phyloP scores from a whole-genome alignment of 1,140 invertebrate species.

The Saccostrea glomerata region DNA sequence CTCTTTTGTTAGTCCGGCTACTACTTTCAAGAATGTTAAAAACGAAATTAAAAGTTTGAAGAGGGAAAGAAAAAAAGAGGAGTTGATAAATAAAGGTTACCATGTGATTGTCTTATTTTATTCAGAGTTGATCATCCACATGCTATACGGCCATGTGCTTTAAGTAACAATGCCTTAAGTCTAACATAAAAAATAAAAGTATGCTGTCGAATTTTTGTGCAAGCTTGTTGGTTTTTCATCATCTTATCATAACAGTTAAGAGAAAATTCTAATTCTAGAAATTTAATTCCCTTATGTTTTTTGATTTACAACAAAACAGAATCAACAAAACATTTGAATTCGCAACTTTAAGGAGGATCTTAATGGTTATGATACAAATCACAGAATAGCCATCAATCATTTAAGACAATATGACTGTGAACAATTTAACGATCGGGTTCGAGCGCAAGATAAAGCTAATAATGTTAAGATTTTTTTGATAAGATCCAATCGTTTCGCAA shows the following conservation, averaged over 20 bases:
- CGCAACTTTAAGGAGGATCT: background rate
- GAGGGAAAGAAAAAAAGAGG: background rate
- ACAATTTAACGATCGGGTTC: background rate
- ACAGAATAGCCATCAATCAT: constrained; percentile 1
- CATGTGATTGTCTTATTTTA: background rate
- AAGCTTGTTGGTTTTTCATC: background rate
- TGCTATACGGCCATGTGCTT: background rate
- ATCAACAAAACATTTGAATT: constrained; percentile 17
- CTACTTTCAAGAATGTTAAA: background rate
- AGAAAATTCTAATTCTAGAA: background rate
- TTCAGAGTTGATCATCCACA: background rate
- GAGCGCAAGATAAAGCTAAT: constrained; percentile 27
- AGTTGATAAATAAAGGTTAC: constrained; percentile 10
- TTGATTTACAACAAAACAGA: background rate
- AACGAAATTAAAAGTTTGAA: too few species aligned
- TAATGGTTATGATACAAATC: background rate
- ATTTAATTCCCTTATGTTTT: background rate
- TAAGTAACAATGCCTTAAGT: constrained; percentile 13
- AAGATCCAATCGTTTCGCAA: background rate
- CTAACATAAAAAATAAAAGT: constrained; percentile 7
- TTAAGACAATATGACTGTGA: constrained; percentile 2
- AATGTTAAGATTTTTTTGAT: background rate
- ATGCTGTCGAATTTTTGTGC: background rate
- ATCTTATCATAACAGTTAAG: background rate
- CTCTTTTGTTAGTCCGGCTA: background rate